These are phyloP conservation scores for Lithobius niger DNA, from an alignment of 1,140 invertebrate species.

Conservation along the genomic window DNA sequence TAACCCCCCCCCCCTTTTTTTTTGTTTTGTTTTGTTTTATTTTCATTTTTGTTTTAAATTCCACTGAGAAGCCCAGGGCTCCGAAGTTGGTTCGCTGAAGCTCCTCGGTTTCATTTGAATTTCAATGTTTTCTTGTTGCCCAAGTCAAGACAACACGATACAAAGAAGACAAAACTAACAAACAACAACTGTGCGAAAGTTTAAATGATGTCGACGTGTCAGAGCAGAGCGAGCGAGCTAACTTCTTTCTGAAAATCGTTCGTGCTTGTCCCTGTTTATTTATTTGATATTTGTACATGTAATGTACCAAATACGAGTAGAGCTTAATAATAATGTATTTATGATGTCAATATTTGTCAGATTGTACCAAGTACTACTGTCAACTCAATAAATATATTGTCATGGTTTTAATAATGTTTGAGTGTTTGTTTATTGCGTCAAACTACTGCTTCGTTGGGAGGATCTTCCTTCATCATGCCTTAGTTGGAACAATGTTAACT, in stretches of 20 bases:
- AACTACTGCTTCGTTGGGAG: too few species aligned
- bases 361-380: slow-evolving; percentile 13
- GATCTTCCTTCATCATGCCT: too few species aligned
- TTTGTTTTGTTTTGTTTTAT: too few species aligned
- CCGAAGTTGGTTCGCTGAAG: too few species aligned
- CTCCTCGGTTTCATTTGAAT: too few species aligned
- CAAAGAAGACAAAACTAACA: background rate
- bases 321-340: slow-evolving; percentile 16
- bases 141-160: background rate
- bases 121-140: too few species aligned
- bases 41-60: too few species aligned
- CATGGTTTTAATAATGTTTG: slow-evolving; percentile 8
- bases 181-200: background rate
- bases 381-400: slow-evolving; percentile 13
- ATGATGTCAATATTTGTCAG: slow-evolving; percentile 15
- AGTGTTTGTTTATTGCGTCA: background rate
- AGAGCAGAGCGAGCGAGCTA: background rate
- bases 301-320: slow-evolving; percentile 18
- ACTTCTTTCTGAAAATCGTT: slow-evolving; percentile 4
- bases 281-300: slow-evolving; percentile 19
- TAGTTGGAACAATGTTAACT: too few species aligned
- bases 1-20: too few species aligned
- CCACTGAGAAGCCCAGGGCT: too few species aligned
- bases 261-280: slow-evolving; percentile 12
- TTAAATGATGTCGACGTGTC: slow-evolving; percentile 1